phyloP scores from a whole-genome alignment of 2,113 vertebrate genomes.

The Pao palembangensis region DNA sequence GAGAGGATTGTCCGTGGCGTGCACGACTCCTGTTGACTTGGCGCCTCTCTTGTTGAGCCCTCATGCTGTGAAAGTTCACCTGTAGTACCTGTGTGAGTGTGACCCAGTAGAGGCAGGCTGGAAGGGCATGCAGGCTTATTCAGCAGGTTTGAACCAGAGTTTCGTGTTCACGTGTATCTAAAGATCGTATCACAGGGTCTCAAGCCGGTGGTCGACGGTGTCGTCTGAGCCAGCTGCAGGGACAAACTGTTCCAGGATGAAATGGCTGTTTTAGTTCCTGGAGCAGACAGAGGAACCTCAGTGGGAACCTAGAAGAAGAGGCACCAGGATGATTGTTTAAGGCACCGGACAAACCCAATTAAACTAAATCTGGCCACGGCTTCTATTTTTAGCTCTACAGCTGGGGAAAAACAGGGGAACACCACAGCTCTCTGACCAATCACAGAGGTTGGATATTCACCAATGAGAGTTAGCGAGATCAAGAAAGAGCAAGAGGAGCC shows the following conservation, averaged over 20 bases:
- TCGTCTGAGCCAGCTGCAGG: no score
- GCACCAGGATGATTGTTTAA: no score
- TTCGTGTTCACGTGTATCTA: no score
- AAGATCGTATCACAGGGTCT: no score
- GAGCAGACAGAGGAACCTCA: constrained; percentile 14
- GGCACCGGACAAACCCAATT: no score
- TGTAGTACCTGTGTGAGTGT: constrained; percentile 6
- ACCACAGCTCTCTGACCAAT: constrained; percentile 58
- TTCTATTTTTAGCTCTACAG: constrained; percentile 64
- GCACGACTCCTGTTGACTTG: background rate
- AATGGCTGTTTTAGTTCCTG: constrained; percentile 13
- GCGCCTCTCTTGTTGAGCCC: constrained; percentile 32
- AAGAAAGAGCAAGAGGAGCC: constrained; percentile 12
- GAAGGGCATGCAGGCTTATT: constrained; percentile 14
- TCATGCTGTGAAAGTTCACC: constrained; percentile 31
- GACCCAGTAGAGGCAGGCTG: constrained; percentile 15
- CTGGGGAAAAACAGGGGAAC: constrained; percentile 53
- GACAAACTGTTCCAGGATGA: background rate
- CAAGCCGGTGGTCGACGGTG: no score
- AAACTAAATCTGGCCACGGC: constrained; percentile 20
- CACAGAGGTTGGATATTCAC: constrained; percentile 27
- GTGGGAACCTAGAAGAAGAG: background rate
- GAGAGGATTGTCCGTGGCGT: no score
- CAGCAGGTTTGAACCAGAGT: constrained; percentile 15
- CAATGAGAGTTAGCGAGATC: constrained; percentile 43